Base-by-base conservation (phyloP, 53 echinoderm and acorn worm species). In the Holothuria leucospilota region DNA sequence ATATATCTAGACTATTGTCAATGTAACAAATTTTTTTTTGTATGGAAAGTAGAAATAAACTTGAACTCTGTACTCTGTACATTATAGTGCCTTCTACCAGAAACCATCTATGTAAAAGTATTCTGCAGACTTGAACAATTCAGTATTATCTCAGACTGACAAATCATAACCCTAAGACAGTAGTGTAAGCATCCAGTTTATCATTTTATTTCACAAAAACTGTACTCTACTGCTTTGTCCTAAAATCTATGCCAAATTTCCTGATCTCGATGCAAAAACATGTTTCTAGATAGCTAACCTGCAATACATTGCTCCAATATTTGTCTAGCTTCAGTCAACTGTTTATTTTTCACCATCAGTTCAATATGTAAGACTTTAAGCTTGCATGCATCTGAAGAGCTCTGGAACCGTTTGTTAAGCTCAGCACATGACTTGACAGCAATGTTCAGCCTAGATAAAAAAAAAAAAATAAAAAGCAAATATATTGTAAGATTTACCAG, bases 351-450 rank as follows among this genome's bases (percentile, higher is more conserved):
- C 5, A 94, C 80, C 62, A 96, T 63, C 39, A 96, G 73, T 71
- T 96, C 90, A 3, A 96, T 86, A 68, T 96, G 96, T 69, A 94
- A 86, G 20, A 94, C 87, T 28, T 86, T 85, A 58, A 96, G 63
- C 71, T 90, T 92, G 42, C 91, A 89, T 20, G 90, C 68, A 64
- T 84, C 85, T 20, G 86, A 18, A 30, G 88, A 25, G 4, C n/a
- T 70, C 7, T 87, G 72, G 67, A 96, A 96, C 28, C 89, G 89
- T 8, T 84, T 71, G 11, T 78, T 79, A 40, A 96, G 71, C 65
- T 90, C 85, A 15, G 89, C 63, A 46, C 94, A 94, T 39, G 90
- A 84, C 34, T 71, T 82, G 40, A 89, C 79, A 13, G 92, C 68
- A 42, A 89, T 29, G 42, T 88, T 92, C 23, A 88, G 68, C 67